Evolutionary conservation across 1,140 invertebrate genomes (phyloP).

Genomic region (Oreohelix idahoensis): DNA sequence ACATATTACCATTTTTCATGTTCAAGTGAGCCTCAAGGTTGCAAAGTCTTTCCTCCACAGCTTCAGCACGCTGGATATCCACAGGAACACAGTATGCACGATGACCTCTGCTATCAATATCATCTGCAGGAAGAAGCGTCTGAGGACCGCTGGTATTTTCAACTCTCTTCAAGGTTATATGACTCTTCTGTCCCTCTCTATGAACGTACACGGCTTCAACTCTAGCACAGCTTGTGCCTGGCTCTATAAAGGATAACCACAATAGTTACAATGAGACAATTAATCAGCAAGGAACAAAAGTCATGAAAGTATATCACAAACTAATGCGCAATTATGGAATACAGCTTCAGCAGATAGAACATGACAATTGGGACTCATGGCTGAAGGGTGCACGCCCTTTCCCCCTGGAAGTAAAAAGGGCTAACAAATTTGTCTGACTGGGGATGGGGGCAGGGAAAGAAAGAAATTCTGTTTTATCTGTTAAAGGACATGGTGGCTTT

Average conservation of each 20-base stretch:
- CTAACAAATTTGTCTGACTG: no score
- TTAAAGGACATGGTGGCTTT: no score
- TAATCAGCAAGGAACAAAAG: no score
- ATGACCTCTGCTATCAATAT: not conserved
- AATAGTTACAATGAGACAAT: no score
- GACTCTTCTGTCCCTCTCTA: constrained; percentile 35
- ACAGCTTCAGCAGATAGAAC: no score
- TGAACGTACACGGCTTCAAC: constrained; percentile 29
- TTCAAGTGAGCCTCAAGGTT: constrained; percentile 32
- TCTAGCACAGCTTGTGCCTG: constrained; percentile 20
- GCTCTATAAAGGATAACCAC: constrained; percentile 2
- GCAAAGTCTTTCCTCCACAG: constrained; percentile 28
- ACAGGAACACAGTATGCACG: not conserved
- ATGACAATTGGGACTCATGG: no score
- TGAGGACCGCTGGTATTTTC: constrained; percentile 30
- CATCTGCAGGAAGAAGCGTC: not conserved
- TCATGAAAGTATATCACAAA: no score
- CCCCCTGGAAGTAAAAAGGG: no score
- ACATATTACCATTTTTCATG: not conserved
- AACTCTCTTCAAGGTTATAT: constrained; percentile 27
- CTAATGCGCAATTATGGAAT: no score
- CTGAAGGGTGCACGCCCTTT: no score
- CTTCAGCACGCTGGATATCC: constrained; percentile 21
- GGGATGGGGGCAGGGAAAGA: no score
- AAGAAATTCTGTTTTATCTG: no score